phyloP scores from a whole-genome alignment of 2,888 invertebrate species.

The Synergus itoensis region DNA sequence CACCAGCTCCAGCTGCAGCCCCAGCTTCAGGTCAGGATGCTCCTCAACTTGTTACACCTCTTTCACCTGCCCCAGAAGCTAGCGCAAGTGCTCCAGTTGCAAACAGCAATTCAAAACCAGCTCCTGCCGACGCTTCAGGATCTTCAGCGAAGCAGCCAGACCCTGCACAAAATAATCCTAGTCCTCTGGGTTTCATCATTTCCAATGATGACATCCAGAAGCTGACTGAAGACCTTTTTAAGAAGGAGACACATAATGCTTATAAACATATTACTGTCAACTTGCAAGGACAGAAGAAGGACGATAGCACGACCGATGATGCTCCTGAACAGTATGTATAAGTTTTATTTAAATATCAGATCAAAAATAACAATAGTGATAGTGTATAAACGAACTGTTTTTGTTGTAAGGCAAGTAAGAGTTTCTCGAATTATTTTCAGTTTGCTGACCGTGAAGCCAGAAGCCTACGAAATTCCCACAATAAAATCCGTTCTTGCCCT shows the following conservation, averaged over 20 bases:
- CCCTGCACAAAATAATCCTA: conserved; percentile 58
- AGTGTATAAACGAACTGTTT: too few species aligned
- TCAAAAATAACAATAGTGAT: background rate
- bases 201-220: conserved; percentile 83
- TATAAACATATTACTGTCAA: conserved; percentile 85
- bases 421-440: conserved; percentile 77
- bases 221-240: conserved; percentile 85
- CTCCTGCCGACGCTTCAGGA: conserved; percentile 45
- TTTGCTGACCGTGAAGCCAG: conserved; percentile 83
- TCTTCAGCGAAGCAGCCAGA: conserved; percentile 39
- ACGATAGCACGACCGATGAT: conserved; percentile 85
- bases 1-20: background rate
- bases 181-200: conserved; percentile 74
- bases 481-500: conserved; percentile 85
- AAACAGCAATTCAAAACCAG: conserved; percentile 17
- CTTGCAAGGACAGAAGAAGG: conserved; percentile 87
- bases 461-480: conserved; percentile 85
- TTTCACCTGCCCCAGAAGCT: conserved; percentile 29
- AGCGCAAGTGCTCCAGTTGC: conserved; percentile 51
- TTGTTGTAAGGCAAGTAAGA: too few species aligned
- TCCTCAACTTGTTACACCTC: conserved; percentile 32
- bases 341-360: conserved; percentile 7
- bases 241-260: conserved; percentile 87
- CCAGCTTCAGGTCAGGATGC: background rate
- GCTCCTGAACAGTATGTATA: conserved; percentile 86